These are phyloP conservation scores for Lethrus apterus DNA, from an alignment of 1,140 invertebrate species.

Conservation along the genomic window DNA sequence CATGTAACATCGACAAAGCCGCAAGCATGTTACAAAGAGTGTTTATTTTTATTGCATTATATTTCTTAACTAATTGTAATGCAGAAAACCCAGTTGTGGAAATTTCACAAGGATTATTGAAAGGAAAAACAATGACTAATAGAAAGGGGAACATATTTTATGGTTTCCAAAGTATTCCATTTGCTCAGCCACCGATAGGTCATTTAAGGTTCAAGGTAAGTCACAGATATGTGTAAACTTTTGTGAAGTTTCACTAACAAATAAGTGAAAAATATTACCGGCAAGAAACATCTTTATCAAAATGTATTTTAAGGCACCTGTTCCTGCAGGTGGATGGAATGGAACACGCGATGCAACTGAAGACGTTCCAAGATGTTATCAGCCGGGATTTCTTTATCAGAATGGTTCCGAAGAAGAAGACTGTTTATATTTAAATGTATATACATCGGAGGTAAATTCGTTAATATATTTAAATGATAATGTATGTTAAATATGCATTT, in stretches of 20 bases:
- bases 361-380: constrained; percentile 42
- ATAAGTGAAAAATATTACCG: too few species aligned
- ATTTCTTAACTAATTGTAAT: neutral
- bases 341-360: constrained; percentile 46
- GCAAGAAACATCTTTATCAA: neutral
- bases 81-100: neutral
- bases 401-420: constrained; percentile 57
- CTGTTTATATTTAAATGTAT: constrained; percentile 78
- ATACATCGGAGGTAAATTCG: constrained; percentile 51
- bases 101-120: constrained; percentile 14
- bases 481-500: neutral
- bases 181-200: constrained; percentile 17
- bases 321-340: constrained; percentile 47
- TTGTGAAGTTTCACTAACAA: too few species aligned
- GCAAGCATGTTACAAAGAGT: too few species aligned
- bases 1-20: too few species aligned
- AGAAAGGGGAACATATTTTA: constrained; percentile 11
- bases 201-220: constrained; percentile 13
- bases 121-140: constrained; percentile 6
- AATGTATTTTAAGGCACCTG: constrained; percentile 51
- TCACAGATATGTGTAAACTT: neutral
- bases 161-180: constrained; percentile 15
- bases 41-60: neutral
- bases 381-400: constrained; percentile 38
- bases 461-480: neutral